Evolutionary conservation across 2,888 invertebrate species (phyloP), one percentile per base, ranked within the genome.

Genomic region (Dicycla oo): DNA sequence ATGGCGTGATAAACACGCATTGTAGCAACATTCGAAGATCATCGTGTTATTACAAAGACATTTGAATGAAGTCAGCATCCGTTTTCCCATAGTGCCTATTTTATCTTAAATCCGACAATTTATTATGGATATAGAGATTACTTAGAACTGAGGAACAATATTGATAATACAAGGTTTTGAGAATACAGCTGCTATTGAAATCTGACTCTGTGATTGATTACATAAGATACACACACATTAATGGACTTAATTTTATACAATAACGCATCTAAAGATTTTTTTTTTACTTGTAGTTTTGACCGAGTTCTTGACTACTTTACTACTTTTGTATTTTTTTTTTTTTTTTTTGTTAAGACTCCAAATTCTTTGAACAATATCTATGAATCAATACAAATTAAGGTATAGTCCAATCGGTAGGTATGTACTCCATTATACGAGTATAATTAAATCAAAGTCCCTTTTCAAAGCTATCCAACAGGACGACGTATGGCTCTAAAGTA

Each of bases 11-110:
- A 67, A 43, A 60, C 45, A 45, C 51, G n/a, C 69, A 68, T 65
- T 61, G 66, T 45, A 54, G 1, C 47, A 62, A 56, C 26, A 57
- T 72, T 51, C 53, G 20, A 54, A 69, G 51, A 69, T 53, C 60
- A 66, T 43, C 40, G 30, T 38, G n/a, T 61, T 64, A 60, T 69
- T 65, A 72, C 26, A 45, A 23, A 60, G 53, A 66, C 60, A 40
- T 74, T 57, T 79, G 54, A 79, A 79, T 82, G 68, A 54, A 69
- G 11, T 3, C 45, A 43, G 53, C 63, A 82, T 79, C 81, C 82
- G 80, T 81, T 74, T 81, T 81, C 81, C 45, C 82, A 79, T 69
- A 43, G n/a, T 1, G 8, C 8, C 4, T 18, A 49, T 71, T 70
- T 49, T 66, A 82, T 82, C 68, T 81, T 15, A 68, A 78, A 69